Base-by-base conservation (phyloP, 2,888 invertebrate genomes). In the Pseudeuparius sepicola region DNA sequence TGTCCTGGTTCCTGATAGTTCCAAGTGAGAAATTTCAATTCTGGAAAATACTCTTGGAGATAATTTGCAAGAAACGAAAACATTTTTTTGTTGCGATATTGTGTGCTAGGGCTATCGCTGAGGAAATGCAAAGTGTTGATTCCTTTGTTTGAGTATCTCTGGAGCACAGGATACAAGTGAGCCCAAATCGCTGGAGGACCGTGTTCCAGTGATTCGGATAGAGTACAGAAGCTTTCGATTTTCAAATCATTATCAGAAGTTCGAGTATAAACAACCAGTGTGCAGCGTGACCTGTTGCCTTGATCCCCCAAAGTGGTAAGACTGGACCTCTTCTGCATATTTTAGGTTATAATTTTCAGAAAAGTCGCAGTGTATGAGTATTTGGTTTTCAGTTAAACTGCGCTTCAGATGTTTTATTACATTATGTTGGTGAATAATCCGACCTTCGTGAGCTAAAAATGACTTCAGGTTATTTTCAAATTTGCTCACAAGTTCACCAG, bases 1-100 rank as follows among this genome's bases (percentile, higher is more conserved):
- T 35, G 35, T 10, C 30, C 35, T 23, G 30, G 16, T 29, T 35
- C 24, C 6, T 30, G 35, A 14, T 35, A 30, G 20, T 35, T 35
- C 35, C 28, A 35, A 4, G 29, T 29, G 9, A 17, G 3, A 18
- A n/a, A 14, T 23, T 28, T 24, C 14, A 32, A 6, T 24, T 23
- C 14, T 4, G 23, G 31, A 23, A 3, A 18, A n/a, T 13, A 24
- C 15, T 24, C 14, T 6, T 14, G 16, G 11, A 30, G 4, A 18
- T 30, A 11, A 14, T 9, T 4, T 16, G 30, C 16, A 4, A 30
- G 30, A 14, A 16, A 15, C 7, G 15, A 18, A 12, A 24, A 32
- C 24, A 32, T 24, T 2, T 13, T 6, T 32, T 32, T 32, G 24
- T 32, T 24, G 10, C 32, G 11, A 14, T 32, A 32, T 14, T 32